phyloP scores from a whole-genome alignment of 2,113 vertebrate species.

The Lonchura striata region DNA sequence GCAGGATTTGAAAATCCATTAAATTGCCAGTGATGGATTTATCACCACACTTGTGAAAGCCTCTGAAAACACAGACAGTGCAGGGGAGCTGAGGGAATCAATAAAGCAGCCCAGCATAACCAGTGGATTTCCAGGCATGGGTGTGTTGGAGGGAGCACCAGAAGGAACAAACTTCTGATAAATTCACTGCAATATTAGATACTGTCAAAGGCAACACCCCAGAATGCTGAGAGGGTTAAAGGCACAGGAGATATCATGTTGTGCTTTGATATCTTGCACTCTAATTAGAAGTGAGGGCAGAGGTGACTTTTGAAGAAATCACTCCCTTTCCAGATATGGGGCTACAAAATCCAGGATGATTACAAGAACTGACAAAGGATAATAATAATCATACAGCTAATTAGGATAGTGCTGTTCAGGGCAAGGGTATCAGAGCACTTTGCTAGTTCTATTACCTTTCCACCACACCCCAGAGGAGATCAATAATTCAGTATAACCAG shows the following conservation, averaged over 20 bases:
- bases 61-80: neutral
- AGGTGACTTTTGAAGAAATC: neutral
- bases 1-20: neutral
- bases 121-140: neutral
- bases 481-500: neutral
- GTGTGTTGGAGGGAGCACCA: neutral
- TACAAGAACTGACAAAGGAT: neutral
- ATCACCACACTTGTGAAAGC: neutral
- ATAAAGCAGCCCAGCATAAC: neutral
- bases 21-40: neutral
- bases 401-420: neutral
- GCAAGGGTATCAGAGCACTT: neutral
- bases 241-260: neutral
- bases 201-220: neutral
- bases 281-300: neutral
- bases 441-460: neutral
- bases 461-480: neutral
- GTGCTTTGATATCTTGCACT: neutral
- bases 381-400: neutral
- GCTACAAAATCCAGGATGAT: neutral
- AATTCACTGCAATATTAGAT: neutral
- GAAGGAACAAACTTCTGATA: neutral
- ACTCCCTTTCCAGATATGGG: neutral
- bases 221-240: neutral
- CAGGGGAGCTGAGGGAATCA: neutral